Percentiles rank a stretch among this genome's conserved stretches.
Conservation (phyloP, 23 tunicate genomes). For the Styela clava region DNA sequence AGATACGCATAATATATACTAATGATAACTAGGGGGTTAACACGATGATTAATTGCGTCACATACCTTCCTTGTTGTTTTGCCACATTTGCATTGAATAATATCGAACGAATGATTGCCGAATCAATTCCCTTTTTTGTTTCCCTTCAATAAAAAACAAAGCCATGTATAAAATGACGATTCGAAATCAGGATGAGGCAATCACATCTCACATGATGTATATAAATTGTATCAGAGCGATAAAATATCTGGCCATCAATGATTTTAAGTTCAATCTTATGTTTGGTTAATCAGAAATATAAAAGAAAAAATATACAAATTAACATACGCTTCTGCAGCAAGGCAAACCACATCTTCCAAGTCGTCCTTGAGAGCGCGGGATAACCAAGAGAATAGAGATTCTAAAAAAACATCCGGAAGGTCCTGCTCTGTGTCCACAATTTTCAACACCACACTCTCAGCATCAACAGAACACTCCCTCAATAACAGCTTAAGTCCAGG, state of each 20-base stretch:
- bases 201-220: too few species aligned
- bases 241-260: too few species aligned
- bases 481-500: neutral
- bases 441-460: neutral
- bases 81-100: neutral
- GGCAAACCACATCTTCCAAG: neutral
- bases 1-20: too few species aligned
- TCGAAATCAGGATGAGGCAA: too few species aligned
- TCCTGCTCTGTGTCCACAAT: neutral
- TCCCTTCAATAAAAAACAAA: neutral
- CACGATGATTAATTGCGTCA: neutral
- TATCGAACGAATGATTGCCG: neutral
- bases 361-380: constrained; percentile 17
- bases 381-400: neutral
- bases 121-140: neutral
- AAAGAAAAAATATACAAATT: too few species aligned
- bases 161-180: too few species aligned
- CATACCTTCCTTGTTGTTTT: neutral
- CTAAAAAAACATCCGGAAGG: neutral
- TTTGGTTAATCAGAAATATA: too few species aligned
- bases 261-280: too few species aligned
- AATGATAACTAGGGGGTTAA: too few species aligned
- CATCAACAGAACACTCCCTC: neutral
- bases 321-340: neutral
- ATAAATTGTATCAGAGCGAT: too few species aligned